phyloP scores from a whole-genome alignment of 2,888 invertebrate species.

The Cordilura impudica region DNA sequence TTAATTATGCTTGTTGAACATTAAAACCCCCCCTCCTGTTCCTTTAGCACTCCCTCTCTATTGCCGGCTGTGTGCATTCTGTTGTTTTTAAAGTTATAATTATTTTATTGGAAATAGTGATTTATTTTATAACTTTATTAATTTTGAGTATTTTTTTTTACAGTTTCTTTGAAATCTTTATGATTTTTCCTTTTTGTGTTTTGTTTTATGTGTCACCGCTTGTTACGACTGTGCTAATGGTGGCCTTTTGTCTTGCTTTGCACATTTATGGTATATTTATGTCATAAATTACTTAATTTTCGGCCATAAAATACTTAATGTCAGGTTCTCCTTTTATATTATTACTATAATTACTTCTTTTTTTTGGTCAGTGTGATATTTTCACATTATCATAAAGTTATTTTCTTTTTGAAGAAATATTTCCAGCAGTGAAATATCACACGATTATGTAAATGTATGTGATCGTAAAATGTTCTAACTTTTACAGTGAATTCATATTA shows the following conservation, averaged over 20 bases:
- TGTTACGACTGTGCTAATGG: conserved; percentile 41
- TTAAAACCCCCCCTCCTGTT: not conserved
- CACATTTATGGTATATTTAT: not conserved
- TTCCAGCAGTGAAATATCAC: conserved; percentile 48
- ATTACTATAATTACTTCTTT: not conserved
- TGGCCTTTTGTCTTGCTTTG: conserved; percentile 13
- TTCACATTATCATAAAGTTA: conserved; percentile 34
- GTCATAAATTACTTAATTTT: conserved; percentile 50
- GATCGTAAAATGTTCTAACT: conserved; percentile 1
- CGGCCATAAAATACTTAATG: conserved; percentile 44
- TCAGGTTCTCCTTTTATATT: conserved; percentile 1
- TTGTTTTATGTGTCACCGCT: conserved; percentile 27
- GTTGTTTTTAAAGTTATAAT: not conserved
- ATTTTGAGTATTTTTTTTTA: conserved; percentile 18
- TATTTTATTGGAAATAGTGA: not conserved
- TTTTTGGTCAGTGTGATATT: conserved; percentile 34
- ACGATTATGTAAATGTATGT: conserved; percentile 54
- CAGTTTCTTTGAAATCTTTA: not conserved
- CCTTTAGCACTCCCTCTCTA: not conserved
- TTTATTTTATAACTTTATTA: conserved; percentile 45
- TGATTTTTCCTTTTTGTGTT: not conserved
- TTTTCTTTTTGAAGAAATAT: not conserved
- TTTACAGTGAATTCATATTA: not conserved
- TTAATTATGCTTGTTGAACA: conserved; percentile 38
- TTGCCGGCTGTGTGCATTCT: too few relatives aligned